Base-by-base conservation (phyloP, 1,140 invertebrate species). In the Helicoverpa armigera region DNA sequence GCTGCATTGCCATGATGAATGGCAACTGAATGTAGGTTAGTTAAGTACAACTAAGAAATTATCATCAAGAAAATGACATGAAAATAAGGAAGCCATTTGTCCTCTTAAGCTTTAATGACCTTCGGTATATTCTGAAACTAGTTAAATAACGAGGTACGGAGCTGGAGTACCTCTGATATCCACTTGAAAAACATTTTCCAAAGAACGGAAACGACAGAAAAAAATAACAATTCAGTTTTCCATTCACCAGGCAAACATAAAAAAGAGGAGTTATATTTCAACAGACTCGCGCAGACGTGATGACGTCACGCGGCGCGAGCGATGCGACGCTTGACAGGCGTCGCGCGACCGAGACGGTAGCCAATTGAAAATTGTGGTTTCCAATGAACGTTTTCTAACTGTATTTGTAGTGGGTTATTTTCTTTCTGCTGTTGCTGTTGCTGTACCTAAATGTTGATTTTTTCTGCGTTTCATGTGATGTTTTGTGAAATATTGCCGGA, bases 311-410 rank as follows among this genome's bases (percentile, higher is more conserved):
- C 43, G 29, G 53, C n/a, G 48, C 35, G 56, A 65, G 12, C 60
- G 60, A 53, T 18, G 58, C 48, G 60, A 53, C 56, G 29, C 23
- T 51, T 65, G 54, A 77, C 58, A 77, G 58, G 31, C 69, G 48
- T 31, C 50, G 18, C 50, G 69, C 53, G 50, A 72, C 54, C 23
- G 9, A 18, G 48, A 29, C 58, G 74, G 31, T 16, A 23, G n/a
- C 74, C 35, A 61, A 77, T 77, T 77, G 74, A 77, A 77, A 77
- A 77, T 77, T 77, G 74, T 53, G 74, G 74, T 77, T 65, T 60
- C 23, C 74, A 14, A 56, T 29, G 56, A 11, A 48, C n/a, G 43
- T n/a, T 69, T 69, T 51, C 43, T 50, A 69, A 16, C 56, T 3
- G 35, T 18, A 48, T 61, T 61, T 61, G 58, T 13, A 23, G 56